Conservation (phyloP, 2,113 vertebrate species). For the Xenus cinereus region DNA sequence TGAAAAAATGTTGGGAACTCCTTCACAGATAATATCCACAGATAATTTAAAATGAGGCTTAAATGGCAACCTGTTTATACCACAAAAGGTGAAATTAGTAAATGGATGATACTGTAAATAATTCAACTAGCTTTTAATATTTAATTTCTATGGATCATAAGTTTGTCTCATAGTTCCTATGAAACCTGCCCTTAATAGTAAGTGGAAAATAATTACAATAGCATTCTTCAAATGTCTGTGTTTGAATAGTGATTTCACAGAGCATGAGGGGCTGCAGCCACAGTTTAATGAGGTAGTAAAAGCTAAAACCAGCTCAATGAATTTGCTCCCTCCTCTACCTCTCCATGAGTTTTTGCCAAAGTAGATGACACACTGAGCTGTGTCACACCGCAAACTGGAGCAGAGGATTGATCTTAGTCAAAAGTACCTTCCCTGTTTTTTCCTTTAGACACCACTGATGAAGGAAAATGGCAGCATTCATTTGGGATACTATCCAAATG, state of each 20-base stretch:
- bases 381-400: background rate
- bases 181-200: background rate
- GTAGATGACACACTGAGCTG: background rate
- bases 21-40: background rate
- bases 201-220: background rate
- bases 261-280: background rate
- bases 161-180: background rate
- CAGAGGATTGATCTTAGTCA: rapidly evolving
- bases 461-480: background rate
- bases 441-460: background rate
- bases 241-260: background rate
- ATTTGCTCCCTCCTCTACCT: background rate
- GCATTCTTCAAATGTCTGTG: background rate
- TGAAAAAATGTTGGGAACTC: background rate
- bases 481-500: background rate
- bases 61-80: slow-evolving; percentile 10
- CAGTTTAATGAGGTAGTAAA: background rate
- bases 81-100: background rate
- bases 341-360: background rate
- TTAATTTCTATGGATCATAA: background rate
- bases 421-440: background rate
- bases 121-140: background rate
- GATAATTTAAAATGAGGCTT: background rate
- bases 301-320: background rate
- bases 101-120: background rate